Evolutionary conservation across 2,888 invertebrate species (phyloP).

Genomic region (Chymomyza fuscimana): DNA sequence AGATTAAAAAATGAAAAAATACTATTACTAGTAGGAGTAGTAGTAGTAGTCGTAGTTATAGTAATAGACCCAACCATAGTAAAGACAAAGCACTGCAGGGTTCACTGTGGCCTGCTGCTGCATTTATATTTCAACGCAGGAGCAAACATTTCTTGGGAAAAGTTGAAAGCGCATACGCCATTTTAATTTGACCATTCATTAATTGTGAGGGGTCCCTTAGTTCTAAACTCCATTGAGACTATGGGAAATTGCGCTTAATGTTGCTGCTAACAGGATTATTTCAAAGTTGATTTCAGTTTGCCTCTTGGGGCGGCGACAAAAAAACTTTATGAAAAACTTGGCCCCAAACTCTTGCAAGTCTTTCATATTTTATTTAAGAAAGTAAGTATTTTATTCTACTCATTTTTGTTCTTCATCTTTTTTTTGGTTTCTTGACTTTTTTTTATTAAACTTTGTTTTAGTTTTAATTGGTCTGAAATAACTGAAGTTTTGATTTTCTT

Average conservation of each 20-base stretch:
- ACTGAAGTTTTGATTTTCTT: conserved; percentile 36
- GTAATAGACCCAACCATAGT: background rate
- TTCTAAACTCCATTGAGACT: conserved; percentile 1
- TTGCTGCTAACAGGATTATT: conserved; percentile 47
- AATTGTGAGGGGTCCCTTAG: conserved; percentile 44
- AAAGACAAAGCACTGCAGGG: background rate
- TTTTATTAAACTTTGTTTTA: conserved; percentile 49
- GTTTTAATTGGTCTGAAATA: conserved; percentile 60
- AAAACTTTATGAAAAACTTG: background rate
- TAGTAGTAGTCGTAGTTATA: background rate
- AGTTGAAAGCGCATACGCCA: conserved; percentile 15
- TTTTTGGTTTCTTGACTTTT: conserved; percentile 30
- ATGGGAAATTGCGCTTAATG: conserved; percentile 30
- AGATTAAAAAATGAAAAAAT: conserved; percentile 7
- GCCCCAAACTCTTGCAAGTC: background rate
- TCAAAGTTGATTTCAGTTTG: conserved; percentile 22
- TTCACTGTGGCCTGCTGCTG: conserved; percentile 20
- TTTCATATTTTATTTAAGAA: background rate
- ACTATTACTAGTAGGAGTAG: background rate
- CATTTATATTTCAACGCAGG: conserved; percentile 44
- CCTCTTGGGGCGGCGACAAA: background rate
- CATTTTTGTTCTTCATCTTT: conserved; percentile 15
- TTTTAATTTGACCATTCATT: conserved; percentile 52
- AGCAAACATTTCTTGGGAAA: conserved; percentile 39
- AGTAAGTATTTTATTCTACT: background rate